phyloP scores from a whole-genome alignment of 2,797 vertebrate genomes.

The Bufotes viridis region DNA sequence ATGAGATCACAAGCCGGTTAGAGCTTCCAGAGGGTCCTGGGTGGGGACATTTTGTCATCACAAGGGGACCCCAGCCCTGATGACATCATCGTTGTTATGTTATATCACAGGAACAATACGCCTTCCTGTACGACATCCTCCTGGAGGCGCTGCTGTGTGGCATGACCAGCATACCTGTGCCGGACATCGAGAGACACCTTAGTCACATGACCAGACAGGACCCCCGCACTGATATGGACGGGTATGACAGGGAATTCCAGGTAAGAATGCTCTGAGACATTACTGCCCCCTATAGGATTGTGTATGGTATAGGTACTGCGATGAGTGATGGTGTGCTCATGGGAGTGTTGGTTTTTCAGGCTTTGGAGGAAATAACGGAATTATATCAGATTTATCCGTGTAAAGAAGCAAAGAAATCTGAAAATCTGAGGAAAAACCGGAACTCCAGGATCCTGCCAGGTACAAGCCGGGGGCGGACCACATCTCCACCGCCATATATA shows the following conservation, averaged over 20 bases:
- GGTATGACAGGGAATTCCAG: constrained; percentile 67
- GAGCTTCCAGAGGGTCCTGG: too few species aligned
- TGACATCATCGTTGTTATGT: accelerated
- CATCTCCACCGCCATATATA: too few species aligned
- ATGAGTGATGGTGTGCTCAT: too few species aligned
- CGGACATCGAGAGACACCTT: constrained; percentile 12
- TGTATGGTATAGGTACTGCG: too few species aligned
- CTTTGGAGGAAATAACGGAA: constrained; percentile 64
- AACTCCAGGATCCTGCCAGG: constrained; percentile 69
- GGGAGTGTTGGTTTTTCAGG: constrained; percentile 51
- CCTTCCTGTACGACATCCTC: constrained; percentile 65
- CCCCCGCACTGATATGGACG: background rate
- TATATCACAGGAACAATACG: constrained; percentile 67
- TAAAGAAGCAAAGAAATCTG: constrained; percentile 66
- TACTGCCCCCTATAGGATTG: too few species aligned
- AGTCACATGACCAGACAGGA: background rate
- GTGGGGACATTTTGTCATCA: too few species aligned
- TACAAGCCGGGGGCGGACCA: constrained; percentile 26
- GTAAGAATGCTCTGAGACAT: constrained; percentile 47
- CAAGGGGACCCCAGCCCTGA: too few species aligned
- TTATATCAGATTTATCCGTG: constrained; percentile 66
- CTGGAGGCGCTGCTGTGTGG: constrained; percentile 67
- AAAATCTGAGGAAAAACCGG: constrained; percentile 69
- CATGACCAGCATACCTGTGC: constrained; percentile 57
- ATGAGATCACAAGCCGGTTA: too few species aligned